A percentile compares a stretch with the other conserved stretches of the same genome.
Conservation (phyloP, 1,140 invertebrate genomes). For the Arion vulgaris region DNA sequence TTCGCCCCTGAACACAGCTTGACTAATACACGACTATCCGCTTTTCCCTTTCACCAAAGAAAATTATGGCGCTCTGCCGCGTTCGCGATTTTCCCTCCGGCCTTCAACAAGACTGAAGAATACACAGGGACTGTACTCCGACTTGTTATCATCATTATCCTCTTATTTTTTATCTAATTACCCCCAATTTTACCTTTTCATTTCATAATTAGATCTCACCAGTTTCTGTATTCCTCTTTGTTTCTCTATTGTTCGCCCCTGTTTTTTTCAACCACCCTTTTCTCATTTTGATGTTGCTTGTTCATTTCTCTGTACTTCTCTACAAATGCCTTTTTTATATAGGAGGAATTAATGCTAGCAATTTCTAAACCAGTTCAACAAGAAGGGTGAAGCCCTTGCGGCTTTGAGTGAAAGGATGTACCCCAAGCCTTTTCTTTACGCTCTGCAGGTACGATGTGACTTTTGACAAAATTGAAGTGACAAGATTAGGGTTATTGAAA, state of each 20-base stretch:
- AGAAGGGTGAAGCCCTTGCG: neutral
- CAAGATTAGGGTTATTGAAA: neutral
- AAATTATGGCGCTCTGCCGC: neutral
- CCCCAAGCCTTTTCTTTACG: neutral
- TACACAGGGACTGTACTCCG: neutral
- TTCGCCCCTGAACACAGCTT: neutral
- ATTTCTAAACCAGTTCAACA: neutral
- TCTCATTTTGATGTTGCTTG: neutral
- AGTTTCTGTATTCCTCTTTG: neutral
- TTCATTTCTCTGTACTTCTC: neutral
- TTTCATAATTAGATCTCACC: neutral
- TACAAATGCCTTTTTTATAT: neutral
- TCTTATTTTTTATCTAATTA: conserved; percentile 6
- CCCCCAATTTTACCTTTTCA: neutral
- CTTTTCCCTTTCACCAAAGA: neutral
- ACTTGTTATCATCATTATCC: neutral
- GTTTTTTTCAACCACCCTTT: neutral
- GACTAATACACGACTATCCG: neutral
- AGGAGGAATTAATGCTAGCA: neutral
- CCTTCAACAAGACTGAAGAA: neutral
- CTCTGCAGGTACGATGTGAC: neutral
- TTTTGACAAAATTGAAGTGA: conserved; percentile 3
- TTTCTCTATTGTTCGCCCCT: neutral
- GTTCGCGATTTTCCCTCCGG: neutral
- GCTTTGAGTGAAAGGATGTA: neutral